Evolutionary conservation across 1,140 invertebrate species (phyloP), one percentile per base, ranked within the genome.

Genomic region (Thalassaphorura encarpata): DNA sequence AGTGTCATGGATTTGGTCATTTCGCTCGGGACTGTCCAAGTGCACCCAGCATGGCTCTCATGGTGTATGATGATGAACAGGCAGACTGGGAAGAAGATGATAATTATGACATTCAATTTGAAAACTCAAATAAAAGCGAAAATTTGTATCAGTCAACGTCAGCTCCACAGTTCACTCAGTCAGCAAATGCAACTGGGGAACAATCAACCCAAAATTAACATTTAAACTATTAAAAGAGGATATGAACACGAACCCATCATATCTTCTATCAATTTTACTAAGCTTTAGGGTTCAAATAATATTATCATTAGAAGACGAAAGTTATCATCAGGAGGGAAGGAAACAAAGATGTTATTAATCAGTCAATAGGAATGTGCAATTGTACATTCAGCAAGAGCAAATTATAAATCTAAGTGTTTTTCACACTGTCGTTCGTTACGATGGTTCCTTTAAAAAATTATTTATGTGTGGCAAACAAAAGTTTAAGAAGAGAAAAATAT

Each of bases 381-480:
- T 26, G 1, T 18, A 26, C 8, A 15, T 21, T n/a, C 45, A 31
- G 24, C 15, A 54, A 28, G 18, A 28, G 16, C 24, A 52, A 29
- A 19, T 58, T 18, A n/a, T 51, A 4, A 31, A 8, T 18, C 47
- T 62, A 15, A 27, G 52, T 6, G 45, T 53, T 40, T 53, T 53
- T 43, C 41, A 42, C 24, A 31, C 28, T 6, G 45, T 58, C 39
- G 42, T 21, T 23, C 1, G 52, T 21, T 24, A 42, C 3, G 54
- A 63, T 41, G 21, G 24, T 19, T 15, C 18, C 5, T 4, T 53
- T 26, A 60, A 54, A 29, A 18, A 46, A 46, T 57, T 57, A 0
- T 13, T 63, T 5, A 52, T 26, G 0, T 57, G 54, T 40, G 11
- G 60, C n/a, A 42, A 57, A 11, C 11, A n/a, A 3, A 54, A 28